A percentile compares a stretch with the other conserved stretches of the same genome.
Conservation (phyloP, 2,888 invertebrate genomes). For the Diadegma fenestrale region DNA sequence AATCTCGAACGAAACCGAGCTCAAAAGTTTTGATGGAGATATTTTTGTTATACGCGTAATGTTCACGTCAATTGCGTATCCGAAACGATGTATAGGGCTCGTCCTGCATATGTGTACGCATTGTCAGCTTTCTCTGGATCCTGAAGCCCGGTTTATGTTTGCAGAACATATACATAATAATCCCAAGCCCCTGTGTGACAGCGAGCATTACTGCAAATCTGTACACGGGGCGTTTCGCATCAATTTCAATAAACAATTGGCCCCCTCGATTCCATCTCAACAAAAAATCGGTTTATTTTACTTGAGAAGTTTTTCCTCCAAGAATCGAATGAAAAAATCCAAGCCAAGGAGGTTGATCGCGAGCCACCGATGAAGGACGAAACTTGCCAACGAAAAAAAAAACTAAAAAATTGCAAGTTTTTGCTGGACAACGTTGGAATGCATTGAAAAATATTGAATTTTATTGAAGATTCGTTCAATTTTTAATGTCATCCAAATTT, state of each 20-base stretch:
- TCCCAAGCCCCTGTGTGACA: slow-evolving; percentile 20
- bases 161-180: slow-evolving; percentile 51
- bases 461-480: too few relatives aligned
- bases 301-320: not conserved
- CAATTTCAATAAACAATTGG: not conserved
- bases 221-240: not conserved
- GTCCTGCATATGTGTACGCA: not conserved
- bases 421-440: too few relatives aligned
- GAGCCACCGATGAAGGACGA: not conserved
- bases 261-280: not conserved
- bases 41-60: not conserved
- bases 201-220: slow-evolving; percentile 20
- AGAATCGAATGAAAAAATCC: too few relatives aligned
- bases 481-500: too few relatives aligned
- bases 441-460: too few relatives aligned
- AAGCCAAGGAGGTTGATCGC: too few relatives aligned
- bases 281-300: not conserved
- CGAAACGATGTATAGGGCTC: not conserved
- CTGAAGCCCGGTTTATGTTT: slow-evolving; percentile 22
- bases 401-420: not conserved
- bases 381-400: not conserved
- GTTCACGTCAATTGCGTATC: not conserved
- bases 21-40: not conserved
- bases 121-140: slow-evolving; percentile 21
- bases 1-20: not conserved